Evolutionary conservation across 2,797 vertebrate species (phyloP), one percentile per base, ranked within the genome.

Genomic region (Hypotaenidia philippensis): DNA sequence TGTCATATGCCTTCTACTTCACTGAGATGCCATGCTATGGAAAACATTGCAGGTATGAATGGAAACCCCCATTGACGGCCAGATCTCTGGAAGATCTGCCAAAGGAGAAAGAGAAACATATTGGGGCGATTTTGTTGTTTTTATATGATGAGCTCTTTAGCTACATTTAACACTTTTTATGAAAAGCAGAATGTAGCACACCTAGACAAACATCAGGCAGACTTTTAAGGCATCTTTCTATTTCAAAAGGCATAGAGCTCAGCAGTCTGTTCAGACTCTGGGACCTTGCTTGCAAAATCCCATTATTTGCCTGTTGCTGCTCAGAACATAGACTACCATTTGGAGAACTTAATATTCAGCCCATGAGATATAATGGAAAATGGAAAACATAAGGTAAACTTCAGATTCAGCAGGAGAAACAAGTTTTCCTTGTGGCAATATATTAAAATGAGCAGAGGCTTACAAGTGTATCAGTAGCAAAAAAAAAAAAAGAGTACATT

Each of bases 31-130:
- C 89, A 91, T 27, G 32, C 83, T 52, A 56, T 32, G 96, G 94
- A 96, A 97, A 97, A 66, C 89, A 96, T 94, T 74, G 64, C 41
- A 90, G 90, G 92, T 86, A 96, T 77, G 90, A 83, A 93, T 94
- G 92, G 96, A 97, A 97, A 97, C 41, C 90, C 80, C 75, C 81
- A 77, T 0, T 63, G 79, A 91, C 52, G 49, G 93, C 94, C 95
- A 97, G 77, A 65, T 57, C 55, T 34, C 14, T 40, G 86, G 52
- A 96, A 92, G 31, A 83, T 68, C 55, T 94, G 82, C 72, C 79
- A 95, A 89, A 90, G 61, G 38, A 88, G 92, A 93, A 93, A 56
- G 34, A 95, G 64, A 75, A 83, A 25, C 25, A 53, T 85, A 86
- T 72, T 92, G 44, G 32, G 60, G 68, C 59, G 50, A 55, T 94